Percentiles rank a stretch among this genome's conserved stretches.
Conservation (phyloP, 2,113 vertebrate genomes). For the Myotis davidii region DNA sequence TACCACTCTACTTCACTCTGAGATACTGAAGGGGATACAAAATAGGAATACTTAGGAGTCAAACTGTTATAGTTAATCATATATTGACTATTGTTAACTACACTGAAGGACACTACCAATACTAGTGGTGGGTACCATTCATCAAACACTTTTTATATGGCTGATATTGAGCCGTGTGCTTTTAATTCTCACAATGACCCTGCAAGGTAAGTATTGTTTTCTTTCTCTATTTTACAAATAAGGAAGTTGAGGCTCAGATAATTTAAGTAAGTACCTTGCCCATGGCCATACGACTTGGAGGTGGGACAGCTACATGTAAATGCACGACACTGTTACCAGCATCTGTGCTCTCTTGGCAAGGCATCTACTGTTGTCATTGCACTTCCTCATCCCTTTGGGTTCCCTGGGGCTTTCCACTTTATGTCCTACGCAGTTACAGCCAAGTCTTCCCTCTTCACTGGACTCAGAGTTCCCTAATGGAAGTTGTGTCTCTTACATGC, state of each 20-base stretch:
- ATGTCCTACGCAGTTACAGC: background rate
- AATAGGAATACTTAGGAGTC: background rate
- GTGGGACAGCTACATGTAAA: background rate
- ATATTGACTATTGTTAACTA: background rate
- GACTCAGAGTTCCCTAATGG: background rate
- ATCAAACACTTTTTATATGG: background rate
- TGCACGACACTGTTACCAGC: background rate
- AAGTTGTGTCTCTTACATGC: background rate
- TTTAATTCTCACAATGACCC: background rate
- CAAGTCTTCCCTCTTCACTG: background rate
- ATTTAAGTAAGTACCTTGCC: background rate
- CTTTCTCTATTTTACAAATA: constrained; percentile 13
- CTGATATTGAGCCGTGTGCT: background rate
- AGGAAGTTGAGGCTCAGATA: background rate
- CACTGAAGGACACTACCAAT: background rate
- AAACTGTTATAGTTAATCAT: background rate
- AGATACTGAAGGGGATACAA: background rate
- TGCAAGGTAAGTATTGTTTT: background rate
- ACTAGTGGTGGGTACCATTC: background rate
- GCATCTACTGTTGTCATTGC: background rate
- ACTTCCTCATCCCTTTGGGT: background rate
- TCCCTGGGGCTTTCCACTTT: background rate
- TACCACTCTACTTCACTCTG: background rate
- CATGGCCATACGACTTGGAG: background rate
- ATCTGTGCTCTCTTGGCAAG: background rate